phyloP scores from a whole-genome alignment of 2,888 invertebrate species.

The Drosophila leonis region DNA sequence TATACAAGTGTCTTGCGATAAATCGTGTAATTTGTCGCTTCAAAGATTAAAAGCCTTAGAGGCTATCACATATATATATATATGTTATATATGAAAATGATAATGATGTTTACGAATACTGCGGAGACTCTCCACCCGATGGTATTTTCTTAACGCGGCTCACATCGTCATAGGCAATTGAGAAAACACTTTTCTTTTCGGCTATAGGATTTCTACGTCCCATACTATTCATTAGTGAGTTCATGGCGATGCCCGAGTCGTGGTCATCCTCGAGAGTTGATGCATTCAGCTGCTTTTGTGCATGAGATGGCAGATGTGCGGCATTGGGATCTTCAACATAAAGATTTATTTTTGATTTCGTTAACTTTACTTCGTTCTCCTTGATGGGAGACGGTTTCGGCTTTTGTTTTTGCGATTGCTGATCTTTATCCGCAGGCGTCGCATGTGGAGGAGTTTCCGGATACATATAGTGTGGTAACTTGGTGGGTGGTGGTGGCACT shows the following conservation, averaged over 20 bases:
- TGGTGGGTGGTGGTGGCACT: slow-evolving; percentile 87
- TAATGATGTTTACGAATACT: slow-evolving; percentile 84
- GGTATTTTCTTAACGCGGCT: slow-evolving; percentile 92
- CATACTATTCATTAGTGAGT: slow-evolving; percentile 87
- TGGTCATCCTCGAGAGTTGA: slow-evolving; percentile 89
- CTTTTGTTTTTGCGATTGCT: slow-evolving; percentile 48
- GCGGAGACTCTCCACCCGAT: slow-evolving; percentile 92
- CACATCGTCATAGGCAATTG: slow-evolving; percentile 96
- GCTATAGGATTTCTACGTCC: slow-evolving; percentile 89
- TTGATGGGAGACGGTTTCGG: slow-evolving; percentile 85
- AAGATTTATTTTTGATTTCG: slow-evolving; percentile 81
- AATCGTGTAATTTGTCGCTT: slow-evolving; percentile 51
- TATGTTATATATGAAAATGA: slow-evolving; percentile 35
- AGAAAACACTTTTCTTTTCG: slow-evolving; percentile 96
- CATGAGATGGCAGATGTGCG: slow-evolving; percentile 70
- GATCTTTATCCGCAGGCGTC: slow-evolving; percentile 69
- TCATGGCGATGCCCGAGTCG: slow-evolving; percentile 92
- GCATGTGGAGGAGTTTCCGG: slow-evolving; percentile 86
- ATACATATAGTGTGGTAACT: slow-evolving; percentile 88
- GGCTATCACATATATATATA: slow-evolving; percentile 73
- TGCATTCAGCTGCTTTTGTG: slow-evolving; percentile 87
- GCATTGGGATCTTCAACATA: slow-evolving; percentile 81
- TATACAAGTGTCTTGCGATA: slow-evolving; percentile 25
- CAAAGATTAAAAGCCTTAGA: slow-evolving; percentile 69
- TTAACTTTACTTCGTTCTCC: slow-evolving; percentile 84